These are phyloP conservation scores for Aplocera efformata DNA, from an alignment of 2,888 invertebrate genomes.

Conservation along the genomic window DNA sequence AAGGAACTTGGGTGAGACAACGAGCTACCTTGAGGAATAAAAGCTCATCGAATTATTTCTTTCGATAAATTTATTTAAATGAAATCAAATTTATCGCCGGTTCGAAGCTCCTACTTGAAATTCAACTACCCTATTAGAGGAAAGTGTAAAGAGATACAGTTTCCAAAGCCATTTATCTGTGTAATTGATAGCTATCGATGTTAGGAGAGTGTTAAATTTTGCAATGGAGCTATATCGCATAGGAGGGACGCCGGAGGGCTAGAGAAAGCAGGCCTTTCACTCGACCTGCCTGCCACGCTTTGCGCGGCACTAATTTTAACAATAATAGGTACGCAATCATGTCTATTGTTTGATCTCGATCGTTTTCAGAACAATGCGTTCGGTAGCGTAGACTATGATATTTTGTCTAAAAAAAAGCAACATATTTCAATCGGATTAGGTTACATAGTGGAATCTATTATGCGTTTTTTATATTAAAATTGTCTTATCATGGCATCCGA, in stretches of 20 bases:
- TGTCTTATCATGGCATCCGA: constrained; percentile 34
- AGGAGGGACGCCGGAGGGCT: constrained; percentile 72
- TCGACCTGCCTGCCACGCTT: constrained; percentile 50
- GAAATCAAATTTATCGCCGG: constrained; percentile 18
- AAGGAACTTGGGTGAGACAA: constrained; percentile 16
- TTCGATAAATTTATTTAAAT: constrained; percentile 21
- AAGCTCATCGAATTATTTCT: constrained; percentile 9
- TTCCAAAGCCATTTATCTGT: constrained; percentile 57
- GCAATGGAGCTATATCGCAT: constrained; percentile 61
- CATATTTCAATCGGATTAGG: too few relatives aligned
- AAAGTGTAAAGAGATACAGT: constrained; percentile 45
- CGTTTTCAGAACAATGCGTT: constrained; percentile 30
- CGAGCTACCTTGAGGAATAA: constrained; percentile 4
- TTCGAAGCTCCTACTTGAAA: constrained; percentile 22
- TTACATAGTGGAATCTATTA: too few relatives aligned
- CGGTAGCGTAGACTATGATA: constrained; percentile 28
- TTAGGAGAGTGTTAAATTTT: constrained; percentile 69
- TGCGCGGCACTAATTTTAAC: constrained; percentile 58
- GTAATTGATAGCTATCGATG: constrained; percentile 62
- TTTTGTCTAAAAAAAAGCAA: constrained; percentile 20
- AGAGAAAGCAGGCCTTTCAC: constrained; percentile 78
- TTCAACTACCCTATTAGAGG: constrained; percentile 32
- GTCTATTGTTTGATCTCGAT: constrained; percentile 43
- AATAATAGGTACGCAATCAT: constrained; percentile 59
- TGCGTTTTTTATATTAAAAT: too few relatives aligned